Percentiles rank a stretch among this genome's conserved stretches.
Conservation (phyloP, 2,113 vertebrate genomes). For the Oxyruncus cristatus region DNA sequence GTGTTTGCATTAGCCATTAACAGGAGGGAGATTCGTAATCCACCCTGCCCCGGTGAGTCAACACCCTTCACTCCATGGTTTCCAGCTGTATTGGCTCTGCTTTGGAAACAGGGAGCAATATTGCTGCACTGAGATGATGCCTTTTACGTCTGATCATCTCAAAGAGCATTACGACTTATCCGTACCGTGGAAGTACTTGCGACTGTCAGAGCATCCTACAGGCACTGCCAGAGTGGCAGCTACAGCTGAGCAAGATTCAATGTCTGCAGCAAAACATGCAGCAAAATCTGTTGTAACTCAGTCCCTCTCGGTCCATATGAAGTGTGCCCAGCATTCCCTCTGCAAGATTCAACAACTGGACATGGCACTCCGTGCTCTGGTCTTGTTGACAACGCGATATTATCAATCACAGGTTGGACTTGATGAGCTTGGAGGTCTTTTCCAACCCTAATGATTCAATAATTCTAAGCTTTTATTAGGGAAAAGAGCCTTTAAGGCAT, state of each 20-base stretch:
- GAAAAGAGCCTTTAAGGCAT: neutral
- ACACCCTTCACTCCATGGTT: neutral
- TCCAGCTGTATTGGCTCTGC: neutral
- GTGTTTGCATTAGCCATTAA: neutral
- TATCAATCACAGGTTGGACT: neutral
- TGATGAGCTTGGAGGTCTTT: accelerated
- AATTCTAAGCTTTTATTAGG: neutral
- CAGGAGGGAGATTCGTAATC: neutral
- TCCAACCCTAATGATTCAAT: neutral
- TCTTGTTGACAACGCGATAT: accelerated
- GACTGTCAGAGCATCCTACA: neutral
- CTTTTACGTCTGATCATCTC: neutral
- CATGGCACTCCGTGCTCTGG: accelerated
- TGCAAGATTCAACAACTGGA: neutral
- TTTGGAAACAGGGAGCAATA: neutral
- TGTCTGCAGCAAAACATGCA: neutral
- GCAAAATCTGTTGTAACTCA: neutral
- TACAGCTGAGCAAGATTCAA: neutral
- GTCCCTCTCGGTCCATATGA: neutral
- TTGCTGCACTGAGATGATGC: neutral
- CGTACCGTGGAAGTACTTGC: accelerated
- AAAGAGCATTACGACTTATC: neutral
- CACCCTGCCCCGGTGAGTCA: neutral
- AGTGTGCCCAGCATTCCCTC: neutral
- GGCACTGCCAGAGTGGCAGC: neutral